Percentiles rank a stretch among this genome's conserved stretches.
These are phyloP conservation scores for Harlomillsia oculata DNA, from an alignment of 1,140 invertebrate genomes.

Conservation along the genomic window DNA sequence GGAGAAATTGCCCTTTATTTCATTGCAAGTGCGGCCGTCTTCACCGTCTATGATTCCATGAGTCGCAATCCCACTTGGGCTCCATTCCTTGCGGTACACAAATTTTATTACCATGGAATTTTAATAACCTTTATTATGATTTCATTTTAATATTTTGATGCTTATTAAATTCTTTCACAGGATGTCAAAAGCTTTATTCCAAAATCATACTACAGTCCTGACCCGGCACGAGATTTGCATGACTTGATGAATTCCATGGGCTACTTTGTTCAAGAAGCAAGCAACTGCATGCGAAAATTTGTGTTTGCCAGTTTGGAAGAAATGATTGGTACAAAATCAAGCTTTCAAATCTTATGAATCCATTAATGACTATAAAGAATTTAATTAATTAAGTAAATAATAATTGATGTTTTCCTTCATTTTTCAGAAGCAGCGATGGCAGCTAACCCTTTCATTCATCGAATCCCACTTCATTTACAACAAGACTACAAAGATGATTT, in stretches of 20 bases:
- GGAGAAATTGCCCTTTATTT: constrained; percentile 34
- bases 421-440: constrained; percentile 56
- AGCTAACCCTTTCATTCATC: constrained; percentile 61
- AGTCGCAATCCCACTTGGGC: constrained; percentile 23
- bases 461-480: constrained; percentile 52
- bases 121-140: no score
- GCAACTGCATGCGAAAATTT: constrained; percentile 52
- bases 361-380: neutral
- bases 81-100: constrained; percentile 19
- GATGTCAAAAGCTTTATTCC: constrained; percentile 56
- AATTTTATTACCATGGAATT: no score
- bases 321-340: constrained; percentile 36
- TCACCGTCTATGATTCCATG: constrained; percentile 32
- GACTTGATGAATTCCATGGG: constrained; percentile 54
- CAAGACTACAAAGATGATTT: constrained; percentile 51
- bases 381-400: no score
- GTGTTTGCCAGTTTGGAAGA: constrained; percentile 50
- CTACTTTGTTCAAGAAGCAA: constrained; percentile 55
- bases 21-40: constrained; percentile 29
- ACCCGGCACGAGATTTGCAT: constrained; percentile 53
- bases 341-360: neutral
- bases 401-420: constrained; percentile 11
- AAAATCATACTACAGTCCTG: constrained; percentile 51
- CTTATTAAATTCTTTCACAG: constrained; percentile 32
- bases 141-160: no score